Conservation (phyloP, 2,888 invertebrate species). For the Leucoma salicis region DNA sequence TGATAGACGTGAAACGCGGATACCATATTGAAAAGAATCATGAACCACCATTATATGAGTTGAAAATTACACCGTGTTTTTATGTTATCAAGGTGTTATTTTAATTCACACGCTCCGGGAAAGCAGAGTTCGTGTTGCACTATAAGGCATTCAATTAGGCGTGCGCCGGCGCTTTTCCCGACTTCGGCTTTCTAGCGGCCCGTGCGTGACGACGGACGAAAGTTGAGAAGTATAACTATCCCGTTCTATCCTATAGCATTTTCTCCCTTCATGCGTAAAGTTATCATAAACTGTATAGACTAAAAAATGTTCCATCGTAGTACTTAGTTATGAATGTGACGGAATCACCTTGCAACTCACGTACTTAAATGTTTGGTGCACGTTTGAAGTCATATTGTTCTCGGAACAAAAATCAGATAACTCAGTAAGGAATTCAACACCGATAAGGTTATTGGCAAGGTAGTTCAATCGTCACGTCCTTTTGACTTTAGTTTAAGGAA, state of each 20-base stretch:
- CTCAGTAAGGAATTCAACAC: neutral
- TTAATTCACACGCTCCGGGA: slow-evolving; percentile 30
- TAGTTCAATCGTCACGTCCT: neutral
- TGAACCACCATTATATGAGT: slow-evolving; percentile 13
- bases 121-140: slow-evolving; percentile 34
- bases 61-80: slow-evolving; percentile 14
- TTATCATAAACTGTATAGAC: slow-evolving; percentile 23
- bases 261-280: slow-evolving; percentile 16
- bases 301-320: slow-evolving; percentile 21
- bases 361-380: slow-evolving; percentile 21
- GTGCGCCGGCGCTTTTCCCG: slow-evolving; percentile 41
- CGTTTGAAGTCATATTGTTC: slow-evolving; percentile 11
- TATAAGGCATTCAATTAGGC: slow-evolving; percentile 30
- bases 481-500: neutral
- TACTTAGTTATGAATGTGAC: too few relatives aligned
- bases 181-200: slow-evolving; percentile 35
- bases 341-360: slow-evolving; percentile 21
- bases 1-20: slow-evolving; percentile 33
- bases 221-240: slow-evolving; percentile 28
- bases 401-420: slow-evolving; percentile 5
- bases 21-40: slow-evolving; percentile 23
- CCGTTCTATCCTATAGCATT: slow-evolving; percentile 19
- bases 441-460: neutral
- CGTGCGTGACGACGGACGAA: slow-evolving; percentile 36
- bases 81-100: slow-evolving; percentile 24